These are phyloP conservation scores for Propithecus perrieri DNA, from an alignment of 2,797 vertebrate species.

Conservation along the genomic window DNA sequence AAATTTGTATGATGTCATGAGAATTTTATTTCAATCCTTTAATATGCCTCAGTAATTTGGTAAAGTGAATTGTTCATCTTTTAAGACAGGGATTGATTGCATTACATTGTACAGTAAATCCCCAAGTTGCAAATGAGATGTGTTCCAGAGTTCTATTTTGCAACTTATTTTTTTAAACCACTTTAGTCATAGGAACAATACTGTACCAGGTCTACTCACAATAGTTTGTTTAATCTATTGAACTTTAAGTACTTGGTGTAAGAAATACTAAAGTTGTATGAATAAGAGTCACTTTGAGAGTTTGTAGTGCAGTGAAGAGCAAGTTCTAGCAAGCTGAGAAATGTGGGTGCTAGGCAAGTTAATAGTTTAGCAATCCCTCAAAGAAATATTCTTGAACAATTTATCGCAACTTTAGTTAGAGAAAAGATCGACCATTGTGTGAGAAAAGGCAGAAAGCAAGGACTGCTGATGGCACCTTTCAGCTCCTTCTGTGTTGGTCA, in stretches of 20 bases:
- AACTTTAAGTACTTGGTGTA: background rate
- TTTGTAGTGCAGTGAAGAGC: background rate
- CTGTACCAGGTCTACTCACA: background rate
- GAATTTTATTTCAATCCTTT: background rate
- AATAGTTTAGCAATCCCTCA: background rate
- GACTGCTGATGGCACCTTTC: background rate
- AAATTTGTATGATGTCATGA: background rate
- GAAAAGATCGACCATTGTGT: background rate
- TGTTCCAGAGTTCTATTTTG: background rate
- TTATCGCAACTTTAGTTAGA: background rate
- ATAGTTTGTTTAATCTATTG: background rate
- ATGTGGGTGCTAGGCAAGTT: background rate
- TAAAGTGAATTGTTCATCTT: background rate
- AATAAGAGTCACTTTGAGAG: background rate
- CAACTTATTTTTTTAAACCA: background rate
- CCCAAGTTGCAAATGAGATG: background rate
- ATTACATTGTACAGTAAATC: background rate
- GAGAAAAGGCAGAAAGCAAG: background rate
- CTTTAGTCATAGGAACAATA: background rate
- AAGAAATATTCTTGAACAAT: background rate
- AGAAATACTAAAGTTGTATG: background rate
- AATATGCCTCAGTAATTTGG: slow-evolving; percentile 11
- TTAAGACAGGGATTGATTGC: background rate
- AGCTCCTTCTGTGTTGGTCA: background rate
- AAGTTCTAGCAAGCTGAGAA: background rate